Percentiles rank a stretch among this genome's conserved stretches.
phyloP scores from a whole-genome alignment of 2,888 invertebrate species.

The Microplitis deprimator region DNA sequence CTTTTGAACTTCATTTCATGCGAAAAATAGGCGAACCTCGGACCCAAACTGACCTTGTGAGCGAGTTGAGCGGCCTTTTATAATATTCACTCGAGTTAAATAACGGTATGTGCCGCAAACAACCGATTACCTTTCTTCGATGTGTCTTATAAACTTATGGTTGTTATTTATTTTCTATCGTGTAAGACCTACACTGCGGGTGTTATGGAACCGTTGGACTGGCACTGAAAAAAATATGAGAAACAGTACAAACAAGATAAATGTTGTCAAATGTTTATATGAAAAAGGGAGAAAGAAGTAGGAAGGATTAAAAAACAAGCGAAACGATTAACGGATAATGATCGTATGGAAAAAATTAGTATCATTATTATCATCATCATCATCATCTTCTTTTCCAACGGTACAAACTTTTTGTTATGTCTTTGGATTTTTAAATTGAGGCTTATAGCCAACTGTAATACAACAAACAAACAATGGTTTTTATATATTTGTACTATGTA shows the following conservation, averaged over 20 bases:
- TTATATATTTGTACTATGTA: too few relatives aligned
- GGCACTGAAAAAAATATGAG: neutral
- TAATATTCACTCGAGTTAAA: conserved; percentile 23
- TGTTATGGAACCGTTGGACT: conserved; percentile 27
- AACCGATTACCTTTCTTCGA: conserved; percentile 26
- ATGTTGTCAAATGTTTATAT: neutral
- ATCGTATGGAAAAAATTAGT: conserved; percentile 6
- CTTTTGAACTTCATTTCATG: neutral
- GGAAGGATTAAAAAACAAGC: neutral
- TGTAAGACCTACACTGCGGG: neutral
- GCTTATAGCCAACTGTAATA: neutral
- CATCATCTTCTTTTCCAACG: neutral
- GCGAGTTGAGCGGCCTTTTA: conserved; percentile 22
- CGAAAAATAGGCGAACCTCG: neutral
- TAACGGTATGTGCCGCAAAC: conserved; percentile 17
- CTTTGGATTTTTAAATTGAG: neutral
- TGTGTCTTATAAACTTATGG: conserved; percentile 11
- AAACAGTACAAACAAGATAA: neutral
- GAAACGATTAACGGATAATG: neutral
- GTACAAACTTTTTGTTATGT: neutral
- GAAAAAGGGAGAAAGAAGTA: conserved; percentile 10
- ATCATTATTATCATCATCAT: neutral
- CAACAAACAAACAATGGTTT: neutral
- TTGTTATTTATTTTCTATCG: neutral
- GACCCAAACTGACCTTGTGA: conserved; percentile 30